phyloP scores from a whole-genome alignment of 2,888 invertebrate genomes.

The Pegoplata infirma region DNA sequence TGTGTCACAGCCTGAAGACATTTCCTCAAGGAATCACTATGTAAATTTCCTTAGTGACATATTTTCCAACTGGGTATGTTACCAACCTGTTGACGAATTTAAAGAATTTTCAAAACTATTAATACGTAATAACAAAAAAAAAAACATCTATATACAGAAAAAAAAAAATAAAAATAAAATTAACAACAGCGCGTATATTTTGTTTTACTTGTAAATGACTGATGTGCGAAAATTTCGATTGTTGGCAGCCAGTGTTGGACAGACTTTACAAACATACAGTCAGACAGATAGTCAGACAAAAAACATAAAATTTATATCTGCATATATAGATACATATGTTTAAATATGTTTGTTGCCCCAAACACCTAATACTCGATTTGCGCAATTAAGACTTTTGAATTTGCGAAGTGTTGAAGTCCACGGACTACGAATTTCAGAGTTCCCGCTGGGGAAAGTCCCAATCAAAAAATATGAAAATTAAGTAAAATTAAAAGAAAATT shows the following conservation, averaged over 20 bases:
- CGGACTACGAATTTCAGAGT: too few relatives aligned
- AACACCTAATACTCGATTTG: too few relatives aligned
- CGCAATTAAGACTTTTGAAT: too few relatives aligned
- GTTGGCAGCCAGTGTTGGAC: slow-evolving; percentile 40
- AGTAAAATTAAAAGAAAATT: too few relatives aligned
- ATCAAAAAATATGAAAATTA: too few relatives aligned
- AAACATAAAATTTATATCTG: slow-evolving; percentile 54
- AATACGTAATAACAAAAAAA: not conserved
- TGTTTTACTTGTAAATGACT: slow-evolving; percentile 58
- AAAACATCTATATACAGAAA: not conserved
- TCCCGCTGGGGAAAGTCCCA: too few relatives aligned
- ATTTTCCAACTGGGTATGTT: not conserved
- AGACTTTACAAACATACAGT: slow-evolving; percentile 10
- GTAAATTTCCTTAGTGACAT: too few relatives aligned
- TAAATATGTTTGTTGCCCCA: slow-evolving; percentile 53
- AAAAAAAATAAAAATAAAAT: slow-evolving; percentile 7
- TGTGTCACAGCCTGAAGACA: too few relatives aligned
- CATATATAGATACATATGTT: slow-evolving; percentile 53
- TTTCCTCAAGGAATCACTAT: too few relatives aligned
- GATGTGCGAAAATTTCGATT: slow-evolving; percentile 62
- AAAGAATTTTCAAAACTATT: not conserved
- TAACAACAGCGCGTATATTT: slow-evolving; percentile 35
- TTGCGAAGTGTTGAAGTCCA: too few relatives aligned
- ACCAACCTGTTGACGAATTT: not conserved
- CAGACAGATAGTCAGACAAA: slow-evolving; percentile 25